A percentile compares a stretch with the other conserved stretches of the same genome.
Conservation (phyloP, 2,888 invertebrate genomes). For the Pocota personata region DNA sequence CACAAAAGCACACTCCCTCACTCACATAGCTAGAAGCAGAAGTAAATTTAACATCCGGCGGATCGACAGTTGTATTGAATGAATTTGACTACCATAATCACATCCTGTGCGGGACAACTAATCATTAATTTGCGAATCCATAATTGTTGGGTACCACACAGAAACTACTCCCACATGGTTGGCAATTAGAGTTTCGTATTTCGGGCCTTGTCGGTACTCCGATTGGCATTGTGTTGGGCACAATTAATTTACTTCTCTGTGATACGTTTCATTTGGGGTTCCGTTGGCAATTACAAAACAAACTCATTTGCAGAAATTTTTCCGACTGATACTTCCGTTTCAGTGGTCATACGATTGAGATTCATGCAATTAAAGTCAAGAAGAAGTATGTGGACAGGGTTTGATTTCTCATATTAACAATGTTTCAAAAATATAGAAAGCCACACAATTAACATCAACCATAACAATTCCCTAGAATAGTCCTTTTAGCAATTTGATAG, state of each 20-base stretch:
- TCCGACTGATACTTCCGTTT: slow-evolving; percentile 13
- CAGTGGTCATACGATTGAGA: background rate
- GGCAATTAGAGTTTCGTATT: slow-evolving; percentile 31
- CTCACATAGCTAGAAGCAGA: background rate
- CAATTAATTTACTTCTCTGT: slow-evolving; percentile 49
- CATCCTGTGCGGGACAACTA: slow-evolving; percentile 70
- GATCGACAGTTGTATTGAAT: slow-evolving; percentile 66
- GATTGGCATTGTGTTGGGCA: slow-evolving; percentile 15
- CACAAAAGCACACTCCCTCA: slow-evolving; percentile 14
- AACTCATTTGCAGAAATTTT: slow-evolving; percentile 18
- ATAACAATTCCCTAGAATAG: too few species aligned
- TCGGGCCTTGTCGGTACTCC: slow-evolving; percentile 2
- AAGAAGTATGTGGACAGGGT: background rate
- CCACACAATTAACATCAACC: too few species aligned
- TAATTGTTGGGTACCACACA: slow-evolving; percentile 31
- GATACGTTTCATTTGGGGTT: slow-evolving; percentile 14
- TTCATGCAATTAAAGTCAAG: background rate
- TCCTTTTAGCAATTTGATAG: background rate
- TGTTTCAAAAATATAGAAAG: too few species aligned
- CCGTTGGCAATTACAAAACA: slow-evolving; percentile 27
- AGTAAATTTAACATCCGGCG: slow-evolving; percentile 56
- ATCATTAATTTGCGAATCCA: slow-evolving; percentile 65
- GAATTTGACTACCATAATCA: slow-evolving; percentile 68
- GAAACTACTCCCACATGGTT: slow-evolving; percentile 28
- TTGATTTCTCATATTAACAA: too few species aligned